These are phyloP conservation scores for Ptiloglossa arizonensis DNA, from an alignment of 1,140 invertebrate genomes.

Conservation along the genomic window DNA sequence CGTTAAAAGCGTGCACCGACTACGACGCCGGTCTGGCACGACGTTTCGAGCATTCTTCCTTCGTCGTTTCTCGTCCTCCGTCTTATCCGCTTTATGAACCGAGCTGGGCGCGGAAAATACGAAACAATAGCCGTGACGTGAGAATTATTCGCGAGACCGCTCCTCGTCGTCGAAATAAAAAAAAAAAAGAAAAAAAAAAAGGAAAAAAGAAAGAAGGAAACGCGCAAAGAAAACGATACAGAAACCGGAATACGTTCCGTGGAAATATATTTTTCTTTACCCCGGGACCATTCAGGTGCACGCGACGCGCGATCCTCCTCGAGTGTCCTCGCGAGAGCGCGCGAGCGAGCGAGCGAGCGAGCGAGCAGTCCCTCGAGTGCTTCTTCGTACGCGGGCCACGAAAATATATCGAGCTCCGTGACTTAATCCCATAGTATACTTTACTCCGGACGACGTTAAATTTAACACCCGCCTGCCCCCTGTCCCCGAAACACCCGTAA, in stretches of 20 bases:
- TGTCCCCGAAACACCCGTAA: too few relatives aligned
- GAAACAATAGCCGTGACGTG: slow-evolving; percentile 50
- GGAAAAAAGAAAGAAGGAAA: too few relatives aligned
- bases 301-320: not conserved
- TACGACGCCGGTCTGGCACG: slow-evolving; percentile 9
- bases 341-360: too few relatives aligned
- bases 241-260: too few relatives aligned
- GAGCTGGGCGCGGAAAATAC: slow-evolving; percentile 30
- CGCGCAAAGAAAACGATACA: slow-evolving; percentile 19
- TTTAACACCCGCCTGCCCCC: too few relatives aligned
- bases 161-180: not conserved
- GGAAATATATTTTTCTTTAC: slow-evolving; percentile 24
- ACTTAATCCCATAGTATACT: too few relatives aligned
- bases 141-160: slow-evolving; percentile 47
- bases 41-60: slow-evolving; percentile 36
- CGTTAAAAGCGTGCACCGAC: slow-evolving; percentile 46
- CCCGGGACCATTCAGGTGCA: not conserved
- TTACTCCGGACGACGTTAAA: too few relatives aligned
- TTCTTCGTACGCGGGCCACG: too few relatives aligned
- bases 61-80: slow-evolving; percentile 27
- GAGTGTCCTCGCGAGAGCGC: not conserved
- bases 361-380: too few relatives aligned
- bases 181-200: too few relatives aligned
- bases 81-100: slow-evolving; percentile 37
- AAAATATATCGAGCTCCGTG: too few relatives aligned